phyloP scores from a whole-genome alignment of 2,888 invertebrate genomes.

The Drosophila paranaensis region DNA sequence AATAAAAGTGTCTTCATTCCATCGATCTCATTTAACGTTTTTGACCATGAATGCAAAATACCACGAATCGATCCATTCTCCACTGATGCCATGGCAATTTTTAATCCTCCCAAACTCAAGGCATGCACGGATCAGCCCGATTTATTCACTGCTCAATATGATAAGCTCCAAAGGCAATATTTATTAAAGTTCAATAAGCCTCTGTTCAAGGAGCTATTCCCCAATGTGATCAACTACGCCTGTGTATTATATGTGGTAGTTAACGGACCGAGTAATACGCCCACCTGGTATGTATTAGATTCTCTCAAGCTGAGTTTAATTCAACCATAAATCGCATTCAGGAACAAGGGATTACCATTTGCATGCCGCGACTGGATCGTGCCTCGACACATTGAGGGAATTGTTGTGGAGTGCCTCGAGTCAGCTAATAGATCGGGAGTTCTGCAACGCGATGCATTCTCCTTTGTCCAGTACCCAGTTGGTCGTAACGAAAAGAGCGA shows the following conservation, averaged over 20 bases:
- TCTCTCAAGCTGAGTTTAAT: rapidly evolving
- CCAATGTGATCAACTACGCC: constrained; percentile 33
- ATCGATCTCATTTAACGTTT: not conserved
- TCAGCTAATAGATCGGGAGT: constrained; percentile 25
- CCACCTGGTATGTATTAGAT: constrained; percentile 8
- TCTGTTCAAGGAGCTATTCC: constrained; percentile 7
- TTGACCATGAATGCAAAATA: constrained; percentile 87
- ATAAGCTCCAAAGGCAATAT: constrained; percentile 35
- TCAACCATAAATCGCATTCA: not conserved
- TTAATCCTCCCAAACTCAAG: not conserved
- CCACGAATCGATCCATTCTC: constrained; percentile 87
- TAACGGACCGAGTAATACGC: not conserved
- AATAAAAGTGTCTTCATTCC: too few species aligned
- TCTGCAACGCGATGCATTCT: constrained; percentile 85
- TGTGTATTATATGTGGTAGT: constrained; percentile 72
- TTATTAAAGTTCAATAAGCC: constrained; percentile 36
- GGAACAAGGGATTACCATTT: not conserved
- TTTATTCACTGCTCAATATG: constrained; percentile 31
- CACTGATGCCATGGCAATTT: constrained; percentile 79
- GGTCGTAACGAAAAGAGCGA: constrained; percentile 47
- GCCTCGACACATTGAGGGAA: constrained; percentile 54
- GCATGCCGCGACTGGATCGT: constrained; percentile 26
- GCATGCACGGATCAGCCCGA: constrained; percentile 31
- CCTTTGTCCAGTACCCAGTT: constrained; percentile 85
- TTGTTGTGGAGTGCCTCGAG: constrained; percentile 82